Base-by-base conservation (phyloP, 2,797 vertebrate genomes). In the Allobates femoralis region DNA sequence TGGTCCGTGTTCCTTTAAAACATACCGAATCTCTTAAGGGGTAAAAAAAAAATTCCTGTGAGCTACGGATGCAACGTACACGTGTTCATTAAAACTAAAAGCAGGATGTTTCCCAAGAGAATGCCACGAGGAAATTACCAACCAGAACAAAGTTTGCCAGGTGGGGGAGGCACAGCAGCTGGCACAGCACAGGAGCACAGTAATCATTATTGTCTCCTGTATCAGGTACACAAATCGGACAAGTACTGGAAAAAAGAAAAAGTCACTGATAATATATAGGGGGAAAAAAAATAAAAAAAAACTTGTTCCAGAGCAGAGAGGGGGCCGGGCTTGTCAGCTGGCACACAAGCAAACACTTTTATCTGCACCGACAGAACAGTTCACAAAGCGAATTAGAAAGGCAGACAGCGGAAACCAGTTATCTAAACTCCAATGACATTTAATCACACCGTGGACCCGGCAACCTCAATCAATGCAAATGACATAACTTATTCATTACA, bases 401-500 rank as follows among this genome's bases (percentile, higher is more conserved):
- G 82, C 86, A 66, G 41, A 81, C 46, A 26, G 66, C 66, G 86
- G 82, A 87, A 87, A 80, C 64, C 53, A 26, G 74, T 64, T 78
- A 80, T 30, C 75, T 58, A 18, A 81, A 85, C 58, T 64, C 56
- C 79, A 79, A 62, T 69, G 86, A 76, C 83, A 88, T 88, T 88
- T 88, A 88, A 88, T 88, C 86, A 81, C 78, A 76, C 62, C 18
- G 62, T 60, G 80, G 75, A 62, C 50, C 69, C 77, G 34, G 30
- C 67, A 88, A 88, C 86, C 83, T 88, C 86, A 85, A 88, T 88
- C 86, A 85, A 88, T 88, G 77, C 86, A 88, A 88, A 85, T 58
- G 23, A 60, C 53, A 85, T 85, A 81, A 85, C 58, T 84, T 84
- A 87, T 87, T 87, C 82, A 88, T 85, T 75, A 88, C 83, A 23